Base-by-base conservation (phyloP, 2,797 vertebrate species). In the Sebastes iracundus region DNA sequence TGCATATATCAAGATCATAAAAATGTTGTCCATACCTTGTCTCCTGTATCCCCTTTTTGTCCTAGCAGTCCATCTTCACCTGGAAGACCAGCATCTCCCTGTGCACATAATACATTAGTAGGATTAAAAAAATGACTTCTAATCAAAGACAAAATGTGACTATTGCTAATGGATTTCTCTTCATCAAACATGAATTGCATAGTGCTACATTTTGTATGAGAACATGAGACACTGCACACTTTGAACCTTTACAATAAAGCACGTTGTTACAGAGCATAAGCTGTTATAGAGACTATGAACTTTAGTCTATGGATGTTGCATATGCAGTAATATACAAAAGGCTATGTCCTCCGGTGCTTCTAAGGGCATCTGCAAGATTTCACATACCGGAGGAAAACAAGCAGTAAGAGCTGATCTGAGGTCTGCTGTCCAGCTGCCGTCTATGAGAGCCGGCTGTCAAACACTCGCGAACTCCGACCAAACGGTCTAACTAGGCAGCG, bases 51-150 rank as follows among this genome's bases (percentile, higher is more conserved):
- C 23, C 97, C 97, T 79, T 96, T 97, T 71, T 93, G 93, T 83
- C 96, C 97, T 33, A 96, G 93, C 77, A 95, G 93, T 83, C 96
- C 97, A 74, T 77, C 84, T 69, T 84, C 77, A 82, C 96, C 97
- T 7, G 94, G 95, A 73, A 95, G 91, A 84, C 96, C 97, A 87
- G 93, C 86, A 90, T 97, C 96, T 74, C 96, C 97, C 97, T 99
- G 89, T 73, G 28, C 28, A 77, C n/a, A 91, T 30, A 83, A 20
- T 83, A 79, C 78, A 84, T 64, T 61, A 53, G 14, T 8, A 25
- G 2, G 23, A 79, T 80, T 49, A 53, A 74, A 49, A 49, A 75
- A 1, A 52, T 22, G 13, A 32, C 4, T 16, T 22, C 5, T 35
- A 27, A 62, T 49, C 11, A 63, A 18, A 55, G 20, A 49, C 12